A percentile compares a stretch with the other conserved stretches of the same genome.
Evolutionary conservation across 2,113 vertebrate species (phyloP).

Genomic region (Pomatorhinus ruficollis): DNA sequence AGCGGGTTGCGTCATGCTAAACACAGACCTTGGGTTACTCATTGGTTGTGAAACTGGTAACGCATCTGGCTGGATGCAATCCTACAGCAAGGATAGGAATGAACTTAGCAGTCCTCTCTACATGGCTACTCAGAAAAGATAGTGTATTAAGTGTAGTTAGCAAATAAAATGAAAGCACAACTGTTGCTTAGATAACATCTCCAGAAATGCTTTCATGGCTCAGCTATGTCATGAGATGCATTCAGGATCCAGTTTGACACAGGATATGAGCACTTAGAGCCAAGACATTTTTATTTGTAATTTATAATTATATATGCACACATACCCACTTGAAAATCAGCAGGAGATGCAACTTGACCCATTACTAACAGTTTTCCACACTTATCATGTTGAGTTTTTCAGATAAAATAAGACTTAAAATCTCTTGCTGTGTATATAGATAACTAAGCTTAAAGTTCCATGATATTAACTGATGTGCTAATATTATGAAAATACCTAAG

Average conservation of each 20-base stretch:
- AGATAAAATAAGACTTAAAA: background rate
- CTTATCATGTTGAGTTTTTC: background rate
- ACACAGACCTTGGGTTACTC: background rate
- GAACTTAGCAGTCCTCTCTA: background rate
- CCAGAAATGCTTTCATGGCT: conserved; percentile 54
- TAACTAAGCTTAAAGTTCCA: background rate
- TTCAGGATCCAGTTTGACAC: conserved; percentile 27
- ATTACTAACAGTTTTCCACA: background rate
- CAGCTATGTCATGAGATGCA: conserved; percentile 20
- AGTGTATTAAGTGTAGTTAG: background rate
- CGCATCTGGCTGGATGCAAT: background rate
- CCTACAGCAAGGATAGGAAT: background rate
- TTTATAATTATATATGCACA: background rate
- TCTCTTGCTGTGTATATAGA: background rate
- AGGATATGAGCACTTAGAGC: conserved; percentile 12
- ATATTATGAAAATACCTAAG: background rate
- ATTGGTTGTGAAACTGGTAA: background rate
- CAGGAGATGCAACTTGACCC: background rate
- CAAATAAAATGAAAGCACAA: conserved; percentile 34
- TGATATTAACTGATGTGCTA: background rate
- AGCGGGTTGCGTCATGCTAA: background rate
- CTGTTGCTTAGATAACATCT: background rate
- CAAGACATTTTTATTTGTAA: conserved; percentile 55
- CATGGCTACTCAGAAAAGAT: background rate
- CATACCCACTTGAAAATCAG: background rate